Base-by-base conservation (phyloP, 2,888 invertebrate species). In the Aphidoletes aphidimyza region DNA sequence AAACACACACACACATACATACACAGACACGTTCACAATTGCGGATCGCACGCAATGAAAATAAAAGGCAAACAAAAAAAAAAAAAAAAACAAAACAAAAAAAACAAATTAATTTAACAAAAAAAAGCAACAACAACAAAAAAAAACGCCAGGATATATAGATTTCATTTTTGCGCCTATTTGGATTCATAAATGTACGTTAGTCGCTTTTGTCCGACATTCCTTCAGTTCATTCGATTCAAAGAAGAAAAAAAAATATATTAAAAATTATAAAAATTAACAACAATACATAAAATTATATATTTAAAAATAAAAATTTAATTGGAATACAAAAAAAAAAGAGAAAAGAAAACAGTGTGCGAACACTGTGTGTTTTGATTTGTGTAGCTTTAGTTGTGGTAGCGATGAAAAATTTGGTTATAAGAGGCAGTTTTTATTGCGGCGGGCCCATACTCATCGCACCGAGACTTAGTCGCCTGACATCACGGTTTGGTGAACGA, bases 231-330 rank as follows among this genome's bases (percentile, higher is more conserved):
- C 69, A 30, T 69, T 30, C 34, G 69, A 30, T 69, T 69, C 69
- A 69, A 69, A 11, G 69, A 14, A 69, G 69, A 69, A 22, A 26
- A 49, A 49, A 22, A 54, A 1, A 69, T 69, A 69, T 69, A 69
- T 69, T 69, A 69, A 69, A 26, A 69, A 54, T 54, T 22, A 54
- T 69, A 3, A 69, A 30, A 69, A 54, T 26, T 26, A 54, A 54
- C n/a, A n/a, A 42, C 42, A 42, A 42, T 42, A 26, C 54, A 69
- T 69, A 69, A 69, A n/a, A 69, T 69, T 69, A 69, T 69, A 69
- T 69, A 69, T 69, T 69, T 69, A 30, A 69, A 69, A 54, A 54
- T 54, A 54, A 54, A 54, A 69, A 69, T 69, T 69, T 69, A 69
- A 69, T 69, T 69, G 69, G 69, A 69, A 69, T 69, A 69, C 34